Conservation (phyloP, 2,888 invertebrate species). For the Chrysolina americana region DNA sequence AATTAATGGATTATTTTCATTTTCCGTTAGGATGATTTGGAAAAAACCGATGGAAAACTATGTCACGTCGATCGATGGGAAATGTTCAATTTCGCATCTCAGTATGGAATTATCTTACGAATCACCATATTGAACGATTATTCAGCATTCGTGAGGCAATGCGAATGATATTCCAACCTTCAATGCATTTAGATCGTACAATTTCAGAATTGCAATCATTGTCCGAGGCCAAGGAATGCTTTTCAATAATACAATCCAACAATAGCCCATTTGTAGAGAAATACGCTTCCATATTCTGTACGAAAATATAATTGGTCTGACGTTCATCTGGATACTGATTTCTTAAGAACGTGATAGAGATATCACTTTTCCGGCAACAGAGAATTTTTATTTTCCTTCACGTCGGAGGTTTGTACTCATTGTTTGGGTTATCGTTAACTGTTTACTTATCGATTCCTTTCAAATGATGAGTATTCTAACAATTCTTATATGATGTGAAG, state of each 20-base stretch:
- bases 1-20: no score
- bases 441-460: no score
- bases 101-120: background rate
- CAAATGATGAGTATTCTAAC: no score
- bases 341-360: no score
- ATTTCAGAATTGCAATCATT: constrained; percentile 22
- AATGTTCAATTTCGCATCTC: background rate
- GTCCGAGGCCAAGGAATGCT: background rate
- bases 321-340: no score
- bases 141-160: constrained; percentile 9
- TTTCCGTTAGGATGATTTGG: no score
- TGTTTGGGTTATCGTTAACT: no score
- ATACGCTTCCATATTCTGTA: background rate
- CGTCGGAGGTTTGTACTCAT: no score
- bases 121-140: constrained; percentile 7
- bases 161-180: constrained; percentile 26
- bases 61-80: background rate
- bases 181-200: constrained; percentile 38
- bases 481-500: no score
- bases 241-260: background rate
- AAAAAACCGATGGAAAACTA: background rate
- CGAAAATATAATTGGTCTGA: no score
- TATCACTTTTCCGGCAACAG: no score
- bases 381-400: no score
- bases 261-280: background rate